A percentile compares a stretch with the other conserved stretches of the same genome.
phyloP scores from a whole-genome alignment of 2,888 invertebrate genomes.

The Napeogenes sylphis region DNA sequence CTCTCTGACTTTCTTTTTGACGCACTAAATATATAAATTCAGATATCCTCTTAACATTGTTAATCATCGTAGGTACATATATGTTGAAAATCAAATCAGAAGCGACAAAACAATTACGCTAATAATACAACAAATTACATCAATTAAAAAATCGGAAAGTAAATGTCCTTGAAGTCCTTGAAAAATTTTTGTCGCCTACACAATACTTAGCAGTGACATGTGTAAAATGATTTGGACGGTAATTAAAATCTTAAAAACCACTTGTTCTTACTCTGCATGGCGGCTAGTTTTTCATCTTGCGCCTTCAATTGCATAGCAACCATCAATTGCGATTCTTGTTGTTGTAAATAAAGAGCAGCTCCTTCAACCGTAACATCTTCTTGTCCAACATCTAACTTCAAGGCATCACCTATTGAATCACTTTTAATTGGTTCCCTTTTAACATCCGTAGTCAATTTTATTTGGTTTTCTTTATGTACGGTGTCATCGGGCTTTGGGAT shows the following conservation, averaged over 20 bases:
- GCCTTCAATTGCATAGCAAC: constrained; percentile 80
- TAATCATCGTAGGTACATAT: not conserved
- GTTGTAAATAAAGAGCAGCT: constrained; percentile 76
- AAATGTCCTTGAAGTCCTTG: too few species aligned
- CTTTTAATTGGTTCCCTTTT: constrained; percentile 22
- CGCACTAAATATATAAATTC: constrained; percentile 44
- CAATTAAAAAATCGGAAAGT: not conserved
- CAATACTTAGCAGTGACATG: too few species aligned
- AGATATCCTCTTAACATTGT: not conserved
- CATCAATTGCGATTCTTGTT: constrained; percentile 80
- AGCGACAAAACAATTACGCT: too few species aligned
- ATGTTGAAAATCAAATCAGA: not conserved
- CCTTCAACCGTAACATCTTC: constrained; percentile 74
- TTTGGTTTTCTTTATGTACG: constrained; percentile 27
- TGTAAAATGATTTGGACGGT: not conserved
- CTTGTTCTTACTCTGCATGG: constrained; percentile 68
- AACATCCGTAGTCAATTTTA: constrained; percentile 29
- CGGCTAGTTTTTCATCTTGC: constrained; percentile 78
- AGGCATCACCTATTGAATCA: constrained; percentile 29
- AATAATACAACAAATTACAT: not conserved
- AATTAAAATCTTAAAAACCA: constrained; percentile 9
- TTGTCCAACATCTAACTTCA: constrained; percentile 43
- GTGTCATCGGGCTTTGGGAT: constrained; percentile 20
- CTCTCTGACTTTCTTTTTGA: constrained; percentile 64
- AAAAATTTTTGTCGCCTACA: too few species aligned